Evolutionary conservation across 1,140 invertebrate genomes (phyloP), one percentile per base, ranked within the genome.

Genomic region (Drosophila nannoptera): DNA sequence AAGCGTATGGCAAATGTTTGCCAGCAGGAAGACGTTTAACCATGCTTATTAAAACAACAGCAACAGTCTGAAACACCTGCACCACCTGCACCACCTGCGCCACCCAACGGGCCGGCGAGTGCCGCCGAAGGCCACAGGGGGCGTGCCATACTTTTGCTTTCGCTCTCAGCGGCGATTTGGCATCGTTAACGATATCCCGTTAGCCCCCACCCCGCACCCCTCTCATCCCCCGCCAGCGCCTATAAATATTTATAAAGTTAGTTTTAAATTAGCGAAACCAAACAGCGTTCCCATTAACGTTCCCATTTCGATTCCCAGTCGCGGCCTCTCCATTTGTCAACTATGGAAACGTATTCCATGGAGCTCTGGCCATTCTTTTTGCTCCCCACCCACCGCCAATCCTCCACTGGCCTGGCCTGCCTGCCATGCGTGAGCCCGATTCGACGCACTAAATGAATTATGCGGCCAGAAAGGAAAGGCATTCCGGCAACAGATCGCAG

Each of bases 231-330:
- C n/a, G n/a, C 14, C 40, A 9, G 2, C 11, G 4, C 52, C 45
- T 76, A 74, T 83, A 76, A 83, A 80, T 83, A 83, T 83, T 83
- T 83, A 83, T 83, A 78, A 84, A 84, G 81, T 83, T 83, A 83
- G 80, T 80, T 83, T 83, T 83, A 83, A 83, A 83, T 83, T 83
- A 83, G 80, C 76, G 69, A 76, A 84, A 76, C 72, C 72, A 83
- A 83, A 83, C 80, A 77, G 74, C 69, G 76, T 65, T 64, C 70
- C 75, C 72, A 73, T 84, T 84, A 77, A 82, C 67, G 76, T 66
- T 82, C 75, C 64, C 64, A 67, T 68, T 68, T 61, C 33, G 45
- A 45, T 48, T 38, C 46, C 53, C 64, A 53, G 29, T 67, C 50
- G 50, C 71, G 42, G 63, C 14, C 43, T 48, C 46, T 43, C 22